phyloP scores from a whole-genome alignment of 2,797 vertebrate species.

The Sitta carolinensis region DNA sequence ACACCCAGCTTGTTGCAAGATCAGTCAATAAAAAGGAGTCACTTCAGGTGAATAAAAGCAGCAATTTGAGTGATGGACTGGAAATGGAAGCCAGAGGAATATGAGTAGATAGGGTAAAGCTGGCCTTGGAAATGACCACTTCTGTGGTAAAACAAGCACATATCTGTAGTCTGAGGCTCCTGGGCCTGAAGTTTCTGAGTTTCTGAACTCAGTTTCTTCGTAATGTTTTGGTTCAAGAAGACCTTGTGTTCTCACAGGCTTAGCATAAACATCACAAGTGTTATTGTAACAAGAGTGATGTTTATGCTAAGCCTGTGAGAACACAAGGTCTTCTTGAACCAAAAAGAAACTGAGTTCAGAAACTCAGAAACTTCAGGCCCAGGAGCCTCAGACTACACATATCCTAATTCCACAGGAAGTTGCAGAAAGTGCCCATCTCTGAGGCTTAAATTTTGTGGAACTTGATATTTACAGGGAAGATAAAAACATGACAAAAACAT shows the following conservation, averaged over 20 bases:
- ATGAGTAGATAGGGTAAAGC: neutral
- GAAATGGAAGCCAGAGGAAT: neutral
- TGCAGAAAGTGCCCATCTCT: neutral
- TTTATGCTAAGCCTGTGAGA: no score
- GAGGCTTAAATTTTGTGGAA: neutral
- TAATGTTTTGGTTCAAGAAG: no score
- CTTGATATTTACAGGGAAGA: neutral
- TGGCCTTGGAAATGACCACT: neutral
- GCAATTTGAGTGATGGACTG: neutral
- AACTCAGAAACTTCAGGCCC: no score
- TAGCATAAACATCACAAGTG: no score
- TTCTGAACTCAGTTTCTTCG: no score
- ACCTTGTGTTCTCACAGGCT: no score
- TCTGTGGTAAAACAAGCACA: neutral
- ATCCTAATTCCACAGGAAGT: neutral
- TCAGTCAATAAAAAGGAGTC: neutral
- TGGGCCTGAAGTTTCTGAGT: no score
- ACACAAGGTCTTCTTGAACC: no score
- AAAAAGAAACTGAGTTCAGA: no score
- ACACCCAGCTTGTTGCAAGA: neutral
- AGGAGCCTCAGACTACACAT: no score
- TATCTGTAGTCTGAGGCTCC: no score
- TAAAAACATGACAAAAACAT: neutral
- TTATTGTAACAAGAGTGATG: no score
- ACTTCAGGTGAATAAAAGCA: neutral